Percentiles rank a stretch among this genome's conserved stretches.
phyloP scores from a whole-genome alignment of 2,113 vertebrate species.

The Toxotes jaculatrix region DNA sequence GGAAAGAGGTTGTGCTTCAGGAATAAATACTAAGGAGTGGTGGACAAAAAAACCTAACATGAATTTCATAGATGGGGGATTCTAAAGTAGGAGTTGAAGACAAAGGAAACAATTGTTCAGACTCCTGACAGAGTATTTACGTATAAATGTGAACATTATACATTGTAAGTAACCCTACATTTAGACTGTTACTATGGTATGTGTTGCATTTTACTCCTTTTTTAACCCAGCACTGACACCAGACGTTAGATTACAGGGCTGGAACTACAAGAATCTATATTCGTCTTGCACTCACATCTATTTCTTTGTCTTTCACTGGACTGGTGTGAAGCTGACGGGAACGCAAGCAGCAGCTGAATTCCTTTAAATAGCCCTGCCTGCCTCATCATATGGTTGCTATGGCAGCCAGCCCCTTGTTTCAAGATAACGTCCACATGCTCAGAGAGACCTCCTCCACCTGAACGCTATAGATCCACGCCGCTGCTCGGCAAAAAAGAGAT shows the following conservation, averaged over 20 bases:
- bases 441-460: slow-evolving; percentile 72
- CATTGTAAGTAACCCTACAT: neutral
- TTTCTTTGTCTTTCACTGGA: slow-evolving; percentile 73
- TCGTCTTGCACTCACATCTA: slow-evolving; percentile 37
- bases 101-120: slow-evolving; percentile 11
- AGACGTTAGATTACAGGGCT: neutral
- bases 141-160: neutral
- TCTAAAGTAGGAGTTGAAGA: neutral
- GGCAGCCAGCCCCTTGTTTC: slow-evolving; percentile 79
- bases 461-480: slow-evolving; percentile 62
- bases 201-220: neutral
- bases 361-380: slow-evolving; percentile 84
- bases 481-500: slow-evolving; percentile 28
- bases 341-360: slow-evolving; percentile 80
- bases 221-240: neutral
- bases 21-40: slow-evolving; percentile 11
- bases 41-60: neutral
- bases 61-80: neutral
- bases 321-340: slow-evolving; percentile 71
- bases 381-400: slow-evolving; percentile 85
- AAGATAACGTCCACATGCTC: slow-evolving; percentile 79
- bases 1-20: neutral
- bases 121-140: neutral
- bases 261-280: slow-evolving; percentile 29
- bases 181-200: neutral